Evolutionary conservation across 1,140 invertebrate species (phyloP).

Genomic region (Brachionus rubens): DNA sequence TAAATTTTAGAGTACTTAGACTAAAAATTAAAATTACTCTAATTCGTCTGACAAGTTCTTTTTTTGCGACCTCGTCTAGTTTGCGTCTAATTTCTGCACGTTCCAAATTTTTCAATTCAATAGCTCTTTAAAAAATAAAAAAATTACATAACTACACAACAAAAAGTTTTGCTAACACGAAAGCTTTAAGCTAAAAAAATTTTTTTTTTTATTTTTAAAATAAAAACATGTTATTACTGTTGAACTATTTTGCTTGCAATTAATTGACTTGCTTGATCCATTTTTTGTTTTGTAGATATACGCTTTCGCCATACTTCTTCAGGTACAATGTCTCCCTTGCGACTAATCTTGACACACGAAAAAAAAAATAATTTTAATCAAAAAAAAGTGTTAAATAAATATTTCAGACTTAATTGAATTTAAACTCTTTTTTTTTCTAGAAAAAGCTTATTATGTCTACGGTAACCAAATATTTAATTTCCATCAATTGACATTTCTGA

Average conservation of each 20-base stretch:
- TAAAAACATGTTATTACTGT: background rate
- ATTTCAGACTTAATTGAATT: background rate
- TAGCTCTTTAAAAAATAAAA: background rate
- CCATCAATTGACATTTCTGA: too few species aligned
- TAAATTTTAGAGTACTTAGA: too few species aligned
- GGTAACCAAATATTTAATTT: too few species aligned
- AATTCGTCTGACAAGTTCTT: constrained; percentile 57
- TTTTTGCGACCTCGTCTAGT: constrained; percentile 58
- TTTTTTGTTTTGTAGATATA: constrained; percentile 4
- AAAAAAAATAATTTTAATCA: background rate
- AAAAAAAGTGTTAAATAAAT: background rate
- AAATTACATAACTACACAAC: background rate
- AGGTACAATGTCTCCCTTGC: constrained; percentile 20
- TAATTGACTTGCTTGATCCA: constrained; percentile 31
- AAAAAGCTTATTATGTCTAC: too few species aligned
- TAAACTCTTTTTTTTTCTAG: background rate
- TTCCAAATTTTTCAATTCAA: constrained; percentile 56
- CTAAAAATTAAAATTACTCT: constrained; percentile 51
- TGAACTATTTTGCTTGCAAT: constrained; percentile 42
- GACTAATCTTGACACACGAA: background rate
- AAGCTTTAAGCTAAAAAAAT: background rate
- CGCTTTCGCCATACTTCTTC: constrained; percentile 30
- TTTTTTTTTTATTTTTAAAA: background rate
- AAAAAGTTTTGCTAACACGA: background rate
- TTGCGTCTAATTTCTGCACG: constrained; percentile 56